phyloP scores from a whole-genome alignment of 2,888 invertebrate genomes.

The Cepaea hortensis region DNA sequence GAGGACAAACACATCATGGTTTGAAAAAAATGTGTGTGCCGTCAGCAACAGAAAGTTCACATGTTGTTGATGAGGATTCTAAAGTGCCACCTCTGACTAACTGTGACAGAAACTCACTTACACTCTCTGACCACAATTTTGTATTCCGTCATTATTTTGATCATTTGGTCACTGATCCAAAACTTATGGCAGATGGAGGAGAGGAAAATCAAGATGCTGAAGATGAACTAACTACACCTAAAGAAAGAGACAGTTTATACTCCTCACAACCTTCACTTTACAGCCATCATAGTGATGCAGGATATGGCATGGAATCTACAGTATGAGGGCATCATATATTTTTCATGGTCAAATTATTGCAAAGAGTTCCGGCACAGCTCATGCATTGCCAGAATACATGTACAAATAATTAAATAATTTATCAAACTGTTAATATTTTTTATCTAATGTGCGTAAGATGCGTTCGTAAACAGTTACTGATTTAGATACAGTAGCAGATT shows the following conservation, averaged over 20 bases:
- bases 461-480: no score
- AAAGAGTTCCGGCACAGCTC: no score
- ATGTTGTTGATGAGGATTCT: constrained; percentile 54
- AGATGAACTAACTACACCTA: constrained; percentile 46
- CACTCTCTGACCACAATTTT: constrained; percentile 69
- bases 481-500: no score
- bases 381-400: no score
- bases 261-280: constrained; percentile 55
- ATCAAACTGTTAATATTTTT: no score
- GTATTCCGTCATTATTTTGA: constrained; percentile 69
- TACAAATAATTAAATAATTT: no score
- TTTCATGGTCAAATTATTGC: no score
- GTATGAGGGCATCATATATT: constrained; percentile 40
- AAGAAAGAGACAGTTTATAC: constrained; percentile 54
- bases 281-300: constrained; percentile 50
- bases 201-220: constrained; percentile 32
- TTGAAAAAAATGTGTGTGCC: constrained; percentile 48
- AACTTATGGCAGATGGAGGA: constrained; percentile 47
- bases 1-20: constrained; percentile 54
- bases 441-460: no score
- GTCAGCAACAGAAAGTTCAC: constrained; percentile 54
- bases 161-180: constrained; percentile 63
- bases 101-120: constrained; percentile 63
- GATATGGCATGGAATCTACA: constrained; percentile 56
- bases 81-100: constrained; percentile 60